A percentile compares a stretch with the other conserved stretches of the same genome.
Conservation (phyloP, 37 sponge, comb jelly and placozoan genomes). For the Halichondria panicea region DNA sequence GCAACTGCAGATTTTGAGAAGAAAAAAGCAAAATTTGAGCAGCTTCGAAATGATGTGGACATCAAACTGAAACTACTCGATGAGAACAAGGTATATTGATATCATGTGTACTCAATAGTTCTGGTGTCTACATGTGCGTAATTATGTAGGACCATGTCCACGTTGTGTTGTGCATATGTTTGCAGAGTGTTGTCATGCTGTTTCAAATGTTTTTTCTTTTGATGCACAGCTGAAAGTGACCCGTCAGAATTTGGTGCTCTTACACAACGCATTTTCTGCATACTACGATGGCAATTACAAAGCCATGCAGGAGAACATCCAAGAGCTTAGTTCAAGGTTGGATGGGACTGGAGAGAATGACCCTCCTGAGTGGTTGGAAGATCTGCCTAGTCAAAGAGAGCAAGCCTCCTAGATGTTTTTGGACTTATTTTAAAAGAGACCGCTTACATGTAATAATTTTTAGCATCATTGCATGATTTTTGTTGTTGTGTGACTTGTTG, state of each 20-base stretch:
- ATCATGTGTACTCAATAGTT: not conserved
- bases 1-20: slow-evolving; percentile 71
- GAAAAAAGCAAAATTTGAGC: slow-evolving; percentile 75
- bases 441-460: not conserved
- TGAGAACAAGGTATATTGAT: slow-evolving; percentile 80
- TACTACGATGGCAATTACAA: slow-evolving; percentile 80
- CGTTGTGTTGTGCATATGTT: not conserved
- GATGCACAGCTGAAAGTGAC: slow-evolving; percentile 75
- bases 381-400: slow-evolving; percentile 52
- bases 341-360: slow-evolving; percentile 35
- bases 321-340: slow-evolving; percentile 66
- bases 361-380: slow-evolving; percentile 65
- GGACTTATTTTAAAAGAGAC: no score
- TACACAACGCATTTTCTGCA: slow-evolving; percentile 74
- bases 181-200: not conserved
- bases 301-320: slow-evolving; percentile 47
- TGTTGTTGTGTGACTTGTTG: not conserved
- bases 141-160: not conserved
- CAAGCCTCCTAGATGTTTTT: no score
- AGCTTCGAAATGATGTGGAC: slow-evolving; percentile 76
- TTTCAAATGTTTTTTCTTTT: not conserved
- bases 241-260: slow-evolving; percentile 72
- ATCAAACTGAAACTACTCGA: slow-evolving; percentile 91
- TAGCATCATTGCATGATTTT: not conserved
- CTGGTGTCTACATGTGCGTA: no score